A percentile compares a stretch with the other conserved stretches of the same genome.
Conservation (phyloP, 2,888 invertebrate genomes). For the Anodontia alba region DNA sequence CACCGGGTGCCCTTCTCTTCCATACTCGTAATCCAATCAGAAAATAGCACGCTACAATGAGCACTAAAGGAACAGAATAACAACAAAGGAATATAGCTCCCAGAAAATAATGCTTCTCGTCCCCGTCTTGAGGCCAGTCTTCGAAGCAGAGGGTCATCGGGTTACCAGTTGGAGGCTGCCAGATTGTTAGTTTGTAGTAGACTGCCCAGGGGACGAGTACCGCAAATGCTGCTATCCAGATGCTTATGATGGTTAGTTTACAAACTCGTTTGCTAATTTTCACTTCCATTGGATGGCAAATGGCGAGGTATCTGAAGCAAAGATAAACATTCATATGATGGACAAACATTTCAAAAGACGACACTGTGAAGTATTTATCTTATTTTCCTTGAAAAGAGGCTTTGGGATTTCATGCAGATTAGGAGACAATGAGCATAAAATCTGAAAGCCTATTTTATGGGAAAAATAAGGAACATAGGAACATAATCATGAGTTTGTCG, state of each 20-base stretch:
- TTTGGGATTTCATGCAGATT: too few species aligned
- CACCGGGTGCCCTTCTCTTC: conserved; percentile 94
- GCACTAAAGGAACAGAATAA: conserved; percentile 95
- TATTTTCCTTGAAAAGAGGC: too few species aligned
- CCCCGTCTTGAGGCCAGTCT: conserved; percentile 93
- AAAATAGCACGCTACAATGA: conserved; percentile 96
- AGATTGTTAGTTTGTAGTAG: conserved; percentile 89
- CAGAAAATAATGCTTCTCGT: conserved; percentile 94
- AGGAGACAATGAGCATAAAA: too few species aligned
- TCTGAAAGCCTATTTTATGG: too few species aligned
- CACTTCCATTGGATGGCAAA: conserved; percentile 96
- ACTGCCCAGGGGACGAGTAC: conserved; percentile 96
- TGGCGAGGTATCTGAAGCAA: conserved; percentile 94
- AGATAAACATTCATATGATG: too few species aligned
- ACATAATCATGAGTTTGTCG: too few species aligned
- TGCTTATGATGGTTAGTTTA: conserved; percentile 93
- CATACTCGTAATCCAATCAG: conserved; percentile 96
- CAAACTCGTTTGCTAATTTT: conserved; percentile 91
- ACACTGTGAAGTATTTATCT: too few species aligned
- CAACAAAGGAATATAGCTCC: conserved; percentile 95
- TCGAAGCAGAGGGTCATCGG: conserved; percentile 61
- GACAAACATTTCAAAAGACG: too few species aligned
- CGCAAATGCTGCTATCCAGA: conserved; percentile 94
- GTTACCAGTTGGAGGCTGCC: conserved; percentile 38
- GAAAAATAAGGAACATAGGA: too few species aligned